These are phyloP conservation scores for Chymomyza amoena DNA, from an alignment of 2,888 invertebrate genomes.

Conservation along the genomic window DNA sequence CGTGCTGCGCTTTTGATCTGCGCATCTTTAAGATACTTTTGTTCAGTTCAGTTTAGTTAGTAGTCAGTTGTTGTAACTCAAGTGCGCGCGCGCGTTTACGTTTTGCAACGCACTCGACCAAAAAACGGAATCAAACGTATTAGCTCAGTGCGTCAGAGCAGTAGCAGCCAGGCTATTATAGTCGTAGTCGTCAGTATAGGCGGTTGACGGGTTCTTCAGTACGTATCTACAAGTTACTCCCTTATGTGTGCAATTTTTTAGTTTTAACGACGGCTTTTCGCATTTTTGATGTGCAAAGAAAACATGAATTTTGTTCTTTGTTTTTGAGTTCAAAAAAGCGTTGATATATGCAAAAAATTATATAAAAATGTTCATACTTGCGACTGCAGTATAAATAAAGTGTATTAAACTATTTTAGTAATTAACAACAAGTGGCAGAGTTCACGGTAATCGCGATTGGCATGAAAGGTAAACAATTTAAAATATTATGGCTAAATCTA, in stretches of 20 bases:
- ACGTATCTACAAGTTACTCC: background rate
- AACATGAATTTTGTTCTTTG: too few relatives aligned
- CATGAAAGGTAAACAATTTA: background rate
- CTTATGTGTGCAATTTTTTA: slow-evolving; percentile 1
- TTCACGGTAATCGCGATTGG: slow-evolving; percentile 19
- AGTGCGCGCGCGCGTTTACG: slow-evolving; percentile 72
- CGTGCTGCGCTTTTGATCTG: slow-evolving; percentile 53
- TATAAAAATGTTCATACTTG: background rate
- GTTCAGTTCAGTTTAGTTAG: slow-evolving; percentile 44
- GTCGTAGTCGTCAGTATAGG: background rate
- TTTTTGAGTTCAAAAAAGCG: background rate
- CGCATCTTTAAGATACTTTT: slow-evolving; percentile 66
- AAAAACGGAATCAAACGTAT: background rate
- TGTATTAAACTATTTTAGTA: background rate
- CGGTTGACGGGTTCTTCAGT: background rate
- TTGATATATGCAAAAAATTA: background rate
- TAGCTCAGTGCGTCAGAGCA: background rate
- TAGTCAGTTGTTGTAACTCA: slow-evolving; percentile 74
- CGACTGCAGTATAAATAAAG: background rate
- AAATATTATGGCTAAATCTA: background rate
- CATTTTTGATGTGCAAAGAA: background rate
- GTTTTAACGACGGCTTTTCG: slow-evolving; percentile 61
- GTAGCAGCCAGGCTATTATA: background rate
- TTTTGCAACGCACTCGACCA: slow-evolving; percentile 33
- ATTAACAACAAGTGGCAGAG: slow-evolving; percentile 13